phyloP scores from a whole-genome alignment of 2,113 vertebrate genomes.

The Hiodon tergisus region DNA sequence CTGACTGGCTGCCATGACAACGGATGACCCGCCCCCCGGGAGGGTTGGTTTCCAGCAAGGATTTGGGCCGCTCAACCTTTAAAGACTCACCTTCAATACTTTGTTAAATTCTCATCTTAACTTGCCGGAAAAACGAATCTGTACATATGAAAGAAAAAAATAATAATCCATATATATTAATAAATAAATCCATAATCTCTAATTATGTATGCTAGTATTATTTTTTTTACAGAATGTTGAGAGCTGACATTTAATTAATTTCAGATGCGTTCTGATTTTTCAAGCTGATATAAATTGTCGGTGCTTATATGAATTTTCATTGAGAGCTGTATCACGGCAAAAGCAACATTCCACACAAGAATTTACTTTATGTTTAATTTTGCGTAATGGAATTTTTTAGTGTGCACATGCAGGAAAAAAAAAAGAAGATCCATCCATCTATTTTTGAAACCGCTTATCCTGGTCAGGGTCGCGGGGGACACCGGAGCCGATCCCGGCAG shows the following conservation, averaged over 20 bases:
- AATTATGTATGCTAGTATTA: not conserved
- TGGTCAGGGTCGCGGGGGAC: too few relatives aligned
- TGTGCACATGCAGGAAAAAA: too few relatives aligned
- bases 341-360: too few relatives aligned
- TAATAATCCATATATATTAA: constrained; percentile 53
- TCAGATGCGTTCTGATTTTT: not conserved
- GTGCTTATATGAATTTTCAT: too few relatives aligned
- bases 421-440: too few relatives aligned
- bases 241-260: constrained; percentile 2
- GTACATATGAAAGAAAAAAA: constrained; percentile 41
- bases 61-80: constrained; percentile 18
- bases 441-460: too few relatives aligned
- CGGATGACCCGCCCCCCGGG: not conserved
- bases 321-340: too few relatives aligned
- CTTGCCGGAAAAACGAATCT: constrained; percentile 27
- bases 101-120: constrained; percentile 24
- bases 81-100: constrained; percentile 26
- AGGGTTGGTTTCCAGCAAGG: constrained; percentile 10
- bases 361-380: too few relatives aligned
- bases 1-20: constrained; percentile 59
- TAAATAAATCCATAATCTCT: constrained; percentile 54
- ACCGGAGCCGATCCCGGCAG: too few relatives aligned
- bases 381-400: too few relatives aligned
- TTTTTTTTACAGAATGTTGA: not conserved
- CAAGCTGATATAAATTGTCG: not conserved